Percentiles rank a stretch among this genome's conserved stretches.
Conservation (phyloP, 2,113 vertebrate species). For the Anser brachyrhynchus region DNA sequence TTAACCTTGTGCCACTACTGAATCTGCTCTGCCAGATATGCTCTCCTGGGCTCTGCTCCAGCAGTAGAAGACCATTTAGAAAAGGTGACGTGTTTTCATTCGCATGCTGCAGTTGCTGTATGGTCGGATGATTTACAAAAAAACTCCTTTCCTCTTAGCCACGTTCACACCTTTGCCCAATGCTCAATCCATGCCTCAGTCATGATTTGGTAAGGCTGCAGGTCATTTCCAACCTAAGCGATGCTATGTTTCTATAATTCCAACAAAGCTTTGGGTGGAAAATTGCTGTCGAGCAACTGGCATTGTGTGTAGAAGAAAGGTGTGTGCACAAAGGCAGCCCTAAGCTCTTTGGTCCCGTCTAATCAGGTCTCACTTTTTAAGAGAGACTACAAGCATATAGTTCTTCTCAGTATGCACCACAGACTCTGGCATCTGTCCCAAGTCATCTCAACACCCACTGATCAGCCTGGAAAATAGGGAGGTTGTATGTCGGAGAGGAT, state of each 20-base stretch:
- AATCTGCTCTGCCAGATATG: background rate
- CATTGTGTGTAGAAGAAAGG: background rate
- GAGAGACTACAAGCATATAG: background rate
- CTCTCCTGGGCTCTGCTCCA: background rate
- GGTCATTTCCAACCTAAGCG: background rate
- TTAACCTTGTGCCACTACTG: background rate
- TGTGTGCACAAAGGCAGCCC: background rate
- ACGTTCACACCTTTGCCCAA: background rate
- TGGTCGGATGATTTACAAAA: background rate
- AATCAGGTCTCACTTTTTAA: background rate
- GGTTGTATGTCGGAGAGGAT: background rate
- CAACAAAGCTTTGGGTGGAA: background rate
- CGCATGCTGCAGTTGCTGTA: fast-evolving
- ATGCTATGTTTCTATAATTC: background rate
- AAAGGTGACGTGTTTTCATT: background rate
- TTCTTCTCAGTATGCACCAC: background rate
- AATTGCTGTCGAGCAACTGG: background rate
- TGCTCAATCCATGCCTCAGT: background rate
- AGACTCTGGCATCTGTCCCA: background rate
- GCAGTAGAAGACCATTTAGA: background rate
- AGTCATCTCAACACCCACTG: background rate
- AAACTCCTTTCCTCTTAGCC: background rate
- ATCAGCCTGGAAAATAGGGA: background rate
- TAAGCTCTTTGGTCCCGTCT: background rate
- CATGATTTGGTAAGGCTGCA: background rate